Evolutionary conservation across 2,113 vertebrate genomes (phyloP).

Genomic region (Clarias gariepinus): DNA sequence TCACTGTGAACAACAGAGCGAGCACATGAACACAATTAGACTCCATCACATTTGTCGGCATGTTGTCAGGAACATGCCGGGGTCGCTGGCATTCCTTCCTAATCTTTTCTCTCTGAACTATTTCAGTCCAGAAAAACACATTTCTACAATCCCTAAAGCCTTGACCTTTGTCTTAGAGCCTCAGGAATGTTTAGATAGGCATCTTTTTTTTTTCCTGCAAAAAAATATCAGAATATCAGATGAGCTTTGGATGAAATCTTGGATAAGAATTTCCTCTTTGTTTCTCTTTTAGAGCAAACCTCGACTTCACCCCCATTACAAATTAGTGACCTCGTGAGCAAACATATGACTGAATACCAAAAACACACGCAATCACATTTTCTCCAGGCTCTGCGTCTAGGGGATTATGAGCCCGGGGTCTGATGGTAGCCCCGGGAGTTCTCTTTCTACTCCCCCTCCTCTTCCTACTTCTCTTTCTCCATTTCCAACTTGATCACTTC

Average conservation of each 20-base stretch:
- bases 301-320: conserved; percentile 2
- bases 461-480: background rate
- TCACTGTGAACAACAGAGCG: conserved; percentile 47
- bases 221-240: background rate
- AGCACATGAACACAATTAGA: conserved; percentile 39
- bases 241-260: background rate
- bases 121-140: conserved; percentile 56
- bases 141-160: conserved; percentile 44
- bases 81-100: conserved; percentile 46
- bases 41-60: conserved; percentile 2
- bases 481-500: conserved; percentile 18
- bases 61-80: conserved; percentile 18
- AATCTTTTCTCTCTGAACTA: conserved; percentile 54
- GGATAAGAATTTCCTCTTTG: background rate
- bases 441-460: background rate
- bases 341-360: conserved; percentile 5
- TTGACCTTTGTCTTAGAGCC: conserved; percentile 30
- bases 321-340: conserved; percentile 22
- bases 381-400: background rate
- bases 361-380: background rate
- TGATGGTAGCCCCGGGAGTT: background rate
- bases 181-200: conserved; percentile 12
- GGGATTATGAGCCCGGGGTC: background rate
- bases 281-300: background rate
- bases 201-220: background rate